Evolutionary conservation across 53 echinoderm and acorn worm genomes (phyloP).

Genomic region (Luidia sarsii): DNA sequence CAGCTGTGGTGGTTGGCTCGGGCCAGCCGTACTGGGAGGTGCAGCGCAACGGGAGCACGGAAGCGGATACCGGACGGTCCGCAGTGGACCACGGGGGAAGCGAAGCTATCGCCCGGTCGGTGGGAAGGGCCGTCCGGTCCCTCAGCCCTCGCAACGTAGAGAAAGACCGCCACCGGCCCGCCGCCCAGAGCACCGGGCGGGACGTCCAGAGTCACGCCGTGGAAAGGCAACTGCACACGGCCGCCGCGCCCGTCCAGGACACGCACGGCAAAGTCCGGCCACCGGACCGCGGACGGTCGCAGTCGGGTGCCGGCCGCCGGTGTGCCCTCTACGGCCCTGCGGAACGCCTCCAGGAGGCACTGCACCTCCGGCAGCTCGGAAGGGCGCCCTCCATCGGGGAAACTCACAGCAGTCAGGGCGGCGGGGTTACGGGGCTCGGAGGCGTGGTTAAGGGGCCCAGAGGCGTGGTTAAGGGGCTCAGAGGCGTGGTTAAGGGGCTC

Average conservation of each 20-base stretch:
- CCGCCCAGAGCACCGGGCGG: slow-evolving; percentile 11
- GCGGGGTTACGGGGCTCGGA: neutral
- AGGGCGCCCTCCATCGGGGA: neutral
- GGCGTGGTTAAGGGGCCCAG: no score
- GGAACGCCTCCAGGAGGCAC: neutral
- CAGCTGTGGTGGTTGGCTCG: neutral
- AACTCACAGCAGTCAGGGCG: neutral
- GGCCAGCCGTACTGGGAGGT: slow-evolving; percentile 18
- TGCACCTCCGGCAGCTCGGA: slow-evolving; percentile 23
- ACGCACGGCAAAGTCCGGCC: neutral
- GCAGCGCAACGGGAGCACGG: neutral
- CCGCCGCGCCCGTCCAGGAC: slow-evolving; percentile 7
- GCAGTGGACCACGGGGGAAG: slow-evolving; percentile 14
- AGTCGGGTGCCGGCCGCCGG: neutral
- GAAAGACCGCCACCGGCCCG: neutral
- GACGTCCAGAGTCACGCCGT: slow-evolving; percentile 9
- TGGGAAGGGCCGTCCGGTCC: neutral
- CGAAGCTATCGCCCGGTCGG: neutral
- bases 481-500: no score
- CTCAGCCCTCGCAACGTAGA: slow-evolving; percentile 8
- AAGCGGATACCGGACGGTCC: slow-evolving; percentile 26
- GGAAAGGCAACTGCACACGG: neutral
- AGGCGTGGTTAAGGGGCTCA: no score
- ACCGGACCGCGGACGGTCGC: neutral
- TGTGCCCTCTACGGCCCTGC: neutral